A percentile compares a stretch with the other conserved stretches of the same genome.
Conservation (phyloP, 2,797 vertebrate genomes). For the Lagorchestes hirsutus region DNA sequence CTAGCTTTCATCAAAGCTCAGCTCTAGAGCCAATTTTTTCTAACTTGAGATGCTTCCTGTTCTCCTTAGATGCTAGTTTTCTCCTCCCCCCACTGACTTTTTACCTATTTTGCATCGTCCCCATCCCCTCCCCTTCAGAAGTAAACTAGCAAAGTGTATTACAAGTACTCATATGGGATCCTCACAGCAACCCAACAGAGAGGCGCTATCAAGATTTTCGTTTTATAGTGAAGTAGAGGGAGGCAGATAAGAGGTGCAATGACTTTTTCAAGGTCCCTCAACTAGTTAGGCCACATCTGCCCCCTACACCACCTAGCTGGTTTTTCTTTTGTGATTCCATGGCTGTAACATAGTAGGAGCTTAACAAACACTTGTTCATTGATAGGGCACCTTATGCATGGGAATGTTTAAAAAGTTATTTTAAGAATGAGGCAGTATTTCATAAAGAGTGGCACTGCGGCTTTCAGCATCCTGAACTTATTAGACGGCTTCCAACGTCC, state of each 20-base stretch:
- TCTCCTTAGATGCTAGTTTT: background rate
- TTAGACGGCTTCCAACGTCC: background rate
- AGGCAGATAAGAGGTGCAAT: background rate
- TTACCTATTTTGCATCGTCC: background rate
- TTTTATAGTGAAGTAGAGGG: background rate
- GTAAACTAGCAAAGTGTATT: background rate
- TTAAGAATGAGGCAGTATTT: background rate
- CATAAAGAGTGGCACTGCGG: background rate
- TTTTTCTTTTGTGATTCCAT: background rate
- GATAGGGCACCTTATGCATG: background rate
- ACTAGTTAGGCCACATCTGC: background rate
- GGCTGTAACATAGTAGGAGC: background rate
- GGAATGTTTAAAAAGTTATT: background rate
- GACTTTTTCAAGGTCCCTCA: background rate
- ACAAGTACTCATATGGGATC: background rate
- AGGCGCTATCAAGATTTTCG: background rate
- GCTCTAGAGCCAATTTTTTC: background rate
- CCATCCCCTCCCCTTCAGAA: background rate
- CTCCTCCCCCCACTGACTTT: background rate
- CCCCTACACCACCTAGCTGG: no score
- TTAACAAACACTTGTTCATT: background rate
- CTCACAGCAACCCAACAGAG: background rate
- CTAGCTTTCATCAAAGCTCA: background rate
- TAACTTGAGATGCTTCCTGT: background rate
- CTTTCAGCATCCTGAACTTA: background rate